These are phyloP conservation scores for Nephrotoma appendiculata DNA, from an alignment of 2,888 invertebrate genomes.

Conservation along the genomic window DNA sequence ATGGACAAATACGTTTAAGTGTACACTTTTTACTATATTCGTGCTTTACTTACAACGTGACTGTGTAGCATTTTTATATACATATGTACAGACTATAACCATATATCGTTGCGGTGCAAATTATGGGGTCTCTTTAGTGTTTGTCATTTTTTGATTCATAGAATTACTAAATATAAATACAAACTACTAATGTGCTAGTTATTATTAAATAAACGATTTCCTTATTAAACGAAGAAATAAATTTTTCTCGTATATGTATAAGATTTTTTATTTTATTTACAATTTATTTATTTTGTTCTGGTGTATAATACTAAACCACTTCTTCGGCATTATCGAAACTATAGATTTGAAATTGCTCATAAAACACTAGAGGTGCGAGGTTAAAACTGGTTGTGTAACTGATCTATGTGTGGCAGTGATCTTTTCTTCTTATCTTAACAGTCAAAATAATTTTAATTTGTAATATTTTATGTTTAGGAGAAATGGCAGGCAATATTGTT, in stretches of 20 bases:
- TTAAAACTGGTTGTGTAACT: too few relatives aligned
- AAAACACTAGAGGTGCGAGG: too few relatives aligned
- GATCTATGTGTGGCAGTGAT: too few relatives aligned
- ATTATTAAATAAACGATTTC: neutral
- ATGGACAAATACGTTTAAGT: neutral
- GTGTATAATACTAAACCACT: neutral
- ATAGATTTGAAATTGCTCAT: too few relatives aligned
- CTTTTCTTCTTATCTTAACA: too few relatives aligned
- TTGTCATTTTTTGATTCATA: neutral
- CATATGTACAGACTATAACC: neutral
- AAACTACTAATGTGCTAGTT: neutral
- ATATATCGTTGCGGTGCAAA: neutral
- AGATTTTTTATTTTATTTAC: neutral
- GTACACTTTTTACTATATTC: neutral
- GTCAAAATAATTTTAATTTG: too few relatives aligned
- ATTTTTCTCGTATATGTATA: neutral
- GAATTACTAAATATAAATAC: neutral
- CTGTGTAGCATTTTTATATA: neutral
- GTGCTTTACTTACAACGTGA: neutral
- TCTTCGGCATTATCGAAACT: too few relatives aligned
- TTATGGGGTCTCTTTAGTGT: neutral
- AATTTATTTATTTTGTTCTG: neutral
- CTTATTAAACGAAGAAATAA: neutral
- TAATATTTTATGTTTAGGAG: too few relatives aligned
- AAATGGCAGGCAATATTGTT: too few relatives aligned